Evolutionary conservation across 2,797 vertebrate species (phyloP), one percentile per base, ranked within the genome.

Genomic region (Phoxinus dragarum): DNA sequence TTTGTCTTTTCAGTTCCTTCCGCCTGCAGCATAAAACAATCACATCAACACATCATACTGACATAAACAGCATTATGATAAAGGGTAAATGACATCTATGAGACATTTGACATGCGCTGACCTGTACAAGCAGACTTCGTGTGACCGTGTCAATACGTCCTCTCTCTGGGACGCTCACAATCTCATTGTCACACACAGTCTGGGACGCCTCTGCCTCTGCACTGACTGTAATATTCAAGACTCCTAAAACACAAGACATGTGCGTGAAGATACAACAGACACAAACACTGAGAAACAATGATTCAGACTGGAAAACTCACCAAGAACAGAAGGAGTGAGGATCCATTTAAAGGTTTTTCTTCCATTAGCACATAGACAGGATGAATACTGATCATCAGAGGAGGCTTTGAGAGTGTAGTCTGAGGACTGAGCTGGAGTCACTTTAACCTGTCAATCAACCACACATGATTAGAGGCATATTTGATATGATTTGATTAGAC

Each of bases 141-240:
- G 92, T 94, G 78, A 94, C 92, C 66, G 87, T 89, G 34, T 96
- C 95, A 5, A 93, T 92, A 23, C 87, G 94, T 36, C 96, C 61
- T 78, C 91, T 90, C 2, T 91, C 89, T 11, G 95, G 96, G 1
- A 95, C 91, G 0, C 23, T 79, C 67, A 0, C 61, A 66, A 92
- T 10, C 75, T 95, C 93, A 31, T 93, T 93, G 71, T 88, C 88
- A 91, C 96, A 97, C 0, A 61, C 81, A 27, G 85, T 11, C 0
- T 82, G 21, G 0, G 95, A 95, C 0, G 52, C 2, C 49, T 94
- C 21, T 2, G 96, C 94, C 83, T 95, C 93, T 12, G 96, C 96
- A 0, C 77, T 93, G 56, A 96, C 91, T 0, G 93, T 90, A 84
- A 97, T 93, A n/a, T 95, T 92, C 76, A 97, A 59, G 31, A 77